These are phyloP conservation scores for Harpegnathos saltator DNA, from an alignment of 1,140 invertebrate genomes.

Conservation along the genomic window DNA sequence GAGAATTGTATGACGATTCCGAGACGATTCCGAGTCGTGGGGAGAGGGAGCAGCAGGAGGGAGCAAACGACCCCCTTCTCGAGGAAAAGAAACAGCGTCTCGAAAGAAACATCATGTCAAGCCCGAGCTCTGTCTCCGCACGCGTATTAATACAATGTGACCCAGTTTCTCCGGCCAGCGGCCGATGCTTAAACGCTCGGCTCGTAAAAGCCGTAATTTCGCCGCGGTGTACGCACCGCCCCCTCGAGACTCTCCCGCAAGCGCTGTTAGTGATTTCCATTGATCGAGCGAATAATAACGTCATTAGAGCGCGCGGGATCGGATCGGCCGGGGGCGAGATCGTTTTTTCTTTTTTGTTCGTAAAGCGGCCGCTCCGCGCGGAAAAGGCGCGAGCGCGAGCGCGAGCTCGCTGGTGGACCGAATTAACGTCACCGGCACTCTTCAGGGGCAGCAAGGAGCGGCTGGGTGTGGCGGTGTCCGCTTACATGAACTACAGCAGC, in stretches of 20 bases:
- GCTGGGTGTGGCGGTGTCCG: slow-evolving; percentile 94
- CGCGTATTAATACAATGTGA: slow-evolving; percentile 38
- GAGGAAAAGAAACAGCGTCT: slow-evolving; percentile 1
- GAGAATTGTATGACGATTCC: too few relatives aligned
- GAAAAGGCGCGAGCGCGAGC: slow-evolving; percentile 14
- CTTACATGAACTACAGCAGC: slow-evolving; percentile 97
- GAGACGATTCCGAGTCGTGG: too few relatives aligned
- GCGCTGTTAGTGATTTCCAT: slow-evolving; percentile 56
- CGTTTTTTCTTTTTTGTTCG: too few relatives aligned
- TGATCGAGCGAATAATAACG: slow-evolving; percentile 60
- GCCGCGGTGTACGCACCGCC: slow-evolving; percentile 30
- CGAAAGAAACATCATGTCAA: background rate
- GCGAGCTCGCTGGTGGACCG: slow-evolving; percentile 10
- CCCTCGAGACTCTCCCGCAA: slow-evolving; percentile 9
- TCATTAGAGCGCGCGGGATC: slow-evolving; percentile 50
- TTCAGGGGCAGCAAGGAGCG: slow-evolving; percentile 91
- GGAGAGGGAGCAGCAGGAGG: too few relatives aligned
- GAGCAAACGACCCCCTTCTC: too few relatives aligned
- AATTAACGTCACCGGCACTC: slow-evolving; percentile 61
- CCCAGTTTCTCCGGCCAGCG: slow-evolving; percentile 39
- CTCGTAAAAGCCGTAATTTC: slow-evolving; percentile 52
- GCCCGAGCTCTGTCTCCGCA: background rate
- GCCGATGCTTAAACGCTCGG: slow-evolving; percentile 12
- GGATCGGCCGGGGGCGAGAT: slow-evolving; percentile 46
- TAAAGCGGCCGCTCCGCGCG: background rate